These are phyloP conservation scores for Empidonax alnorum DNA, from an alignment of 2,113 vertebrate species.

Conservation along the genomic window DNA sequence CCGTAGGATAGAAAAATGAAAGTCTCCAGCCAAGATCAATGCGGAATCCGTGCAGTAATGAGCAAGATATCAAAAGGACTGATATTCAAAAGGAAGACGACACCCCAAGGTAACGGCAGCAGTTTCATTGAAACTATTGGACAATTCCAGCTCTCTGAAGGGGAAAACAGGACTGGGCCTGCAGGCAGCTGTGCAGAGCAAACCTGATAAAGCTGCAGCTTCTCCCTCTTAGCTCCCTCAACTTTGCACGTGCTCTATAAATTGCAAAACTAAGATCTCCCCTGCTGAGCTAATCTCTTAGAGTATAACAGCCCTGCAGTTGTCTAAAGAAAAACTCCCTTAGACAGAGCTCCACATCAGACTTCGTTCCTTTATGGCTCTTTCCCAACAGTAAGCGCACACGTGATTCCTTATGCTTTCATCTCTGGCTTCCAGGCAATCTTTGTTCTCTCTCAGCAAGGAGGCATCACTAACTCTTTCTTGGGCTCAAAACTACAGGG, in stretches of 20 bases:
- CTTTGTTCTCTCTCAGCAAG: constrained; percentile 37
- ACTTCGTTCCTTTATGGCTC: neutral
- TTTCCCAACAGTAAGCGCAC: neutral
- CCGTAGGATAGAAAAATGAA: neutral
- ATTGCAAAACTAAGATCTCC: neutral
- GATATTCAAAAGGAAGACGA: neutral
- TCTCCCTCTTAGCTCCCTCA: neutral
- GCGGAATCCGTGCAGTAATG: neutral
- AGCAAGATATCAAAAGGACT: neutral
- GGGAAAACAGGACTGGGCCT: neutral
- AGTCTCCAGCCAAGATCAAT: neutral
- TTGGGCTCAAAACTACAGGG: neutral
- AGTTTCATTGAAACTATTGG: neutral
- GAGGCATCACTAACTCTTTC: constrained; percentile 15
- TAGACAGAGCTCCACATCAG: neutral
- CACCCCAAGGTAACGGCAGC: neutral
- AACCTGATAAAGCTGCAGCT: neutral
- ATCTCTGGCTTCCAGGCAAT: constrained; percentile 20
- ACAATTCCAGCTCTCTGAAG: neutral
- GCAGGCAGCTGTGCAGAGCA: neutral
- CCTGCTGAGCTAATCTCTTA: neutral
- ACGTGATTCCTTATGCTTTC: neutral
- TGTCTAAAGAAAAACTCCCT: constrained; percentile 13
- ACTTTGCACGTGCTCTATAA: neutral
- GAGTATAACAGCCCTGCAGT: neutral